phyloP scores from a whole-genome alignment of 2,113 vertebrate species.

The Ciconia boyciana region DNA sequence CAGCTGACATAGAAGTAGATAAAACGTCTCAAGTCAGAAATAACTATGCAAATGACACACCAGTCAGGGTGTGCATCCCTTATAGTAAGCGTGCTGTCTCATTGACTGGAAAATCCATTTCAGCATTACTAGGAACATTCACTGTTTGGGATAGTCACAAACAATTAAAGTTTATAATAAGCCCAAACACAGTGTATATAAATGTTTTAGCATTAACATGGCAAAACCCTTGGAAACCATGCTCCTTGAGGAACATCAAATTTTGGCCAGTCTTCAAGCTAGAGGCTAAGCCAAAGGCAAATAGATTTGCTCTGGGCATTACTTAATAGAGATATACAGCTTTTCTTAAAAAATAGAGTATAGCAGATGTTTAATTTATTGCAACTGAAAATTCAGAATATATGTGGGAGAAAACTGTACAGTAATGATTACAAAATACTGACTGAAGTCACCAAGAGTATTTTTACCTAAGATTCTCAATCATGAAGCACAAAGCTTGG shows the following conservation, averaged over 20 bases:
- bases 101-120: not conserved
- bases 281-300: conserved; percentile 72
- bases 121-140: not conserved
- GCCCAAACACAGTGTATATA: not conserved
- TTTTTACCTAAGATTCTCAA: conserved; percentile 43
- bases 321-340: conserved; percentile 55
- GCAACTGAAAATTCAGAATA: not conserved
- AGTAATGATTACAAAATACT: conserved; percentile 33
- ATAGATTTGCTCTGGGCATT: conserved; percentile 55
- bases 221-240: not conserved
- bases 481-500: conserved; percentile 5
- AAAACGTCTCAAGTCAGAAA: not conserved
- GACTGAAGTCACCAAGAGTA: conserved; percentile 43
- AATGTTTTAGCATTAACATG: not conserved
- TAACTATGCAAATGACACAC: not conserved
- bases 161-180: not conserved
- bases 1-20: not conserved
- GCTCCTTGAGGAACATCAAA: not conserved
- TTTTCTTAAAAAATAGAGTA: not conserved
- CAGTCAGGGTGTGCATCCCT: not conserved
- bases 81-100: fast-evolving
- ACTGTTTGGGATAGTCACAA: not conserved
- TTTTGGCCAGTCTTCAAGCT: conserved; percentile 58
- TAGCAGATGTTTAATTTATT: conserved; percentile 41
- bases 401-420: conserved; percentile 21